phyloP scores from a whole-genome alignment of 2,113 vertebrate genomes.

The Ovibos moschatus region DNA sequence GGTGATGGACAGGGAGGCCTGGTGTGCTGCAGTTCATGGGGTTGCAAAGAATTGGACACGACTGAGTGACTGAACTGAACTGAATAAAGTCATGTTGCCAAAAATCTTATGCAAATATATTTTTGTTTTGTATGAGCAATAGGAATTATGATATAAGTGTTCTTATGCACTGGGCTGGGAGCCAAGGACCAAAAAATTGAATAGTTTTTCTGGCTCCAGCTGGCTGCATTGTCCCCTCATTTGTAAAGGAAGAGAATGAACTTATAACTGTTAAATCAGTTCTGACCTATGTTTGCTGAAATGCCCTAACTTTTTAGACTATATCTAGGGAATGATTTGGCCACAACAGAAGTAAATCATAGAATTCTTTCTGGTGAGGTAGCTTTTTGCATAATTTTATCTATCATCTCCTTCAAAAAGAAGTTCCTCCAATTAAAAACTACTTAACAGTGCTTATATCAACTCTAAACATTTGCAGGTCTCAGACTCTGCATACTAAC shows the following conservation, averaged over 20 bases:
- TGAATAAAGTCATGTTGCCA: background rate
- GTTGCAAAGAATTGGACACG: background rate
- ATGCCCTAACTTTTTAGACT: background rate
- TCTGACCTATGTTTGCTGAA: background rate
- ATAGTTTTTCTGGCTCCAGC: background rate
- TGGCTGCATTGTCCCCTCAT: background rate
- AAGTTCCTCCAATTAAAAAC: background rate
- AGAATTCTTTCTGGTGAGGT: background rate
- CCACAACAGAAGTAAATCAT: background rate
- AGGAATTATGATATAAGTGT: background rate
- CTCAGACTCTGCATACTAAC: background rate
- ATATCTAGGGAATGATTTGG: background rate
- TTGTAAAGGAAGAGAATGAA: background rate
- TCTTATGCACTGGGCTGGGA: background rate
- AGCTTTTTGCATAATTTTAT: background rate
- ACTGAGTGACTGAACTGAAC: background rate
- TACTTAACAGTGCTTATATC: background rate
- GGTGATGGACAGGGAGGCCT: background rate
- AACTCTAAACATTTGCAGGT: background rate
- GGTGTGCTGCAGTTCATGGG: rapidly evolving
- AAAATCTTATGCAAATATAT: background rate
- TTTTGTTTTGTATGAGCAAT: background rate
- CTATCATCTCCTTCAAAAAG: background rate
- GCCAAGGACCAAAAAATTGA: background rate
- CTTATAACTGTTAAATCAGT: background rate